Evolutionary conservation across 2,888 invertebrate genomes (phyloP), one percentile per base, ranked within the genome.

Genomic region (Galerucella nymphaeae): DNA sequence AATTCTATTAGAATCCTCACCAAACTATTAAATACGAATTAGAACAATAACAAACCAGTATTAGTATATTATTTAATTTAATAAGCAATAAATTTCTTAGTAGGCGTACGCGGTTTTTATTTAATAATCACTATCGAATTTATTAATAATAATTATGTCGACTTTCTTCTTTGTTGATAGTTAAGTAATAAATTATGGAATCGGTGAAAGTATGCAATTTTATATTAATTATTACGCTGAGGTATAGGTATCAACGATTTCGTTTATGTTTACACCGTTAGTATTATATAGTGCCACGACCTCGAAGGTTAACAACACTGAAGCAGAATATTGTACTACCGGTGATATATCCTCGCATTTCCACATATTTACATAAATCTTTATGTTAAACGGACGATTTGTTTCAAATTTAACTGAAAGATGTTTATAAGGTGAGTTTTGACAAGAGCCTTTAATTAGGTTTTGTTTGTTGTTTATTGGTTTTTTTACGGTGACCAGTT

Each of bases 141-240:
- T 45, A 45, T 14, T 13, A n/a, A 45, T 45, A 14, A 45, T 45
- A 45, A 45, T 45, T 38, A 38, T 14, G 45, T 45, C 13, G 45
- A 53, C 53, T 53, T 53, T 53, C 53, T 53, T 53, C 14, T 48
- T 53, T 53, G 16, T 53, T 11, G 16, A 11, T 18, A 53, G 53
- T 53, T 53, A 10, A 53, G 18, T 53, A 53, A 53, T n/a, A 18
- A 16, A 53, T 53, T 16, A 53, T 53, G 18, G 53, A 53, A 53
- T 18, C 16, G 53, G 53, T 53, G 53, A 53, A 53, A 53, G 53
- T 53, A 18, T 53, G 53, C 10, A 53, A 53, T 53, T 16, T 16
- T 18, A 18, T 53, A 53, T 18, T 53, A 53, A 53, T 53, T 9
- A 16, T 53, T 53, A 18, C 9, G 16, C 18, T 11, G 53, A 16